phyloP scores from a whole-genome alignment of 1,140 invertebrate genomes.

The Drosophila punjabiensis region DNA sequence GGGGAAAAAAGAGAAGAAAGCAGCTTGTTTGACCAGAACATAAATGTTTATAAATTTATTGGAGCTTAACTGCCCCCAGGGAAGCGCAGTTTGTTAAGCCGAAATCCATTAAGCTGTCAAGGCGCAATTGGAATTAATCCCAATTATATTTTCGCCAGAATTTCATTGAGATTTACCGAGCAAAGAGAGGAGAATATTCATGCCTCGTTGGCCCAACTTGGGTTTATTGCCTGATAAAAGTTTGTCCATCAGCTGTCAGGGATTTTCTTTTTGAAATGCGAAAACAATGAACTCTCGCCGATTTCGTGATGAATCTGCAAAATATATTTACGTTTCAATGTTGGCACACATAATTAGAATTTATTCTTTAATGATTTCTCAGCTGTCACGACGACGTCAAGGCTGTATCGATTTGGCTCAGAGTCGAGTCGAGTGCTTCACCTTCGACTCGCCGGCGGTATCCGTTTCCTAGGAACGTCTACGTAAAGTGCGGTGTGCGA shows the following conservation, averaged over 20 bases:
- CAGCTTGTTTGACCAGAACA: neutral
- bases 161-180: slow-evolving; percentile 29
- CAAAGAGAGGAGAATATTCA: slow-evolving; percentile 8
- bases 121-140: slow-evolving; percentile 40
- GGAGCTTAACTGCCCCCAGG: neutral
- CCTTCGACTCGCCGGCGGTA: slow-evolving; percentile 35
- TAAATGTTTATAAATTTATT: slow-evolving; percentile 19
- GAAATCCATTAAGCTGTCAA: slow-evolving; percentile 41
- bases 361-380: slow-evolving; percentile 51
- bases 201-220: neutral
- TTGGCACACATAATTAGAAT: slow-evolving; percentile 48
- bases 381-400: slow-evolving; percentile 38
- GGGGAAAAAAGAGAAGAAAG: neutral
- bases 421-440: slow-evolving; percentile 27
- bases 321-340: slow-evolving; percentile 20
- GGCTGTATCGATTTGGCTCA: slow-evolving; percentile 43
- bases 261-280: slow-evolving; percentile 36
- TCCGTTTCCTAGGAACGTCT: slow-evolving; percentile 48
- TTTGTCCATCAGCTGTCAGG: slow-evolving; percentile 44
- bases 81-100: neutral
- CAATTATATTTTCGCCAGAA: slow-evolving; percentile 13
- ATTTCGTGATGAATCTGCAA: slow-evolving; percentile 32
- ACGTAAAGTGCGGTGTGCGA: slow-evolving; percentile 22
- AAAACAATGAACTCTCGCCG: slow-evolving; percentile 43
- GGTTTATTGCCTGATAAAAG: slow-evolving; percentile 41